Evolutionary conservation across 2,113 vertebrate species (phyloP).

Genomic region (Rattus norvegicus): DNA sequence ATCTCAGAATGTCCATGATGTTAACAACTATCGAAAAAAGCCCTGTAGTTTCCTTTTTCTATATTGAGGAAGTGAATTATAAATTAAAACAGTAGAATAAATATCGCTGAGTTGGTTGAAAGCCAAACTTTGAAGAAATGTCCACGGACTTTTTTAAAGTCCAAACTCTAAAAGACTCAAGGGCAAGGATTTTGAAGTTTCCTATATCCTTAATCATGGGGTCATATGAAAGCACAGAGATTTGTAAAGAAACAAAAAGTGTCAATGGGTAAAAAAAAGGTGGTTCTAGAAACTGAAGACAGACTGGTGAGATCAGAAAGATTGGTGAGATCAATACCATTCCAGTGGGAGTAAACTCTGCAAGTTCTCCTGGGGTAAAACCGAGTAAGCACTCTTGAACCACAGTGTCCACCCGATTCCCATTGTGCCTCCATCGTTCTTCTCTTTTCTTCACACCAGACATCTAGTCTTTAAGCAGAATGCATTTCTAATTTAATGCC

Average conservation of each 20-base stretch:
- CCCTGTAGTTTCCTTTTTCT: neutral
- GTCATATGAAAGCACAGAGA: neutral
- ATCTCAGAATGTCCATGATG: neutral
- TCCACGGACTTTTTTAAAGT: neutral
- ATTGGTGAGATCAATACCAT: neutral
- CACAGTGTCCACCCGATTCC: neutral
- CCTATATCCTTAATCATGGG: neutral
- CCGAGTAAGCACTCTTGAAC: neutral
- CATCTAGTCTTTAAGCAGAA: neutral
- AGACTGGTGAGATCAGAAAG: neutral
- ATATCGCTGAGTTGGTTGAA: neutral
- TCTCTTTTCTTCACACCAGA: neutral
- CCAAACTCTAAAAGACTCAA: neutral
- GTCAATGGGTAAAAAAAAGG: neutral
- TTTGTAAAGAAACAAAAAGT: neutral
- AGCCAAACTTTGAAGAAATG: neutral
- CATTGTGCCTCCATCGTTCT: too few relatives aligned
- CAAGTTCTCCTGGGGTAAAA: neutral
- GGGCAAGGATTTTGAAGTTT: neutral
- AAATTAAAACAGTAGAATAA: conserved; percentile 21
- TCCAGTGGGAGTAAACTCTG: neutral
- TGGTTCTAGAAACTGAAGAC: neutral
- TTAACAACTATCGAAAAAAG: neutral
- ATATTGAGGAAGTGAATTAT: conserved; percentile 3
- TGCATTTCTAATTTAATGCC: neutral